Evolutionary conservation across 1,140 invertebrate genomes (phyloP).

Genomic region (Asobara japonica): DNA sequence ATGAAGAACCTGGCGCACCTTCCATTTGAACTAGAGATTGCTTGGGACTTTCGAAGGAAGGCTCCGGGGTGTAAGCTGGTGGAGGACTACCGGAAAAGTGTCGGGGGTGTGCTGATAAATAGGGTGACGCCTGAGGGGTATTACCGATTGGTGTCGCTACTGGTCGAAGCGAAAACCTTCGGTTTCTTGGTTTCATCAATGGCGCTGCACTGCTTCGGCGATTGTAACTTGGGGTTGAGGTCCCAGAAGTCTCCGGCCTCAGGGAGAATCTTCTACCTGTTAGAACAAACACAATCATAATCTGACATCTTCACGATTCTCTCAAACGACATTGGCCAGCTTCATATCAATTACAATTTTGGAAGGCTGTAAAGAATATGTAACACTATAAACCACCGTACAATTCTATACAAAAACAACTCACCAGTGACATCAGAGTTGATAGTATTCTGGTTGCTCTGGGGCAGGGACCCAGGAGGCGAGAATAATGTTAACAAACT

Average conservation of each 20-base stretch:
- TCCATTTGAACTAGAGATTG: slow-evolving; percentile 55
- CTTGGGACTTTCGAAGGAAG: slow-evolving; percentile 51
- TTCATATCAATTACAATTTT: no score
- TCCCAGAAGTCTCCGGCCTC: slow-evolving; percentile 47
- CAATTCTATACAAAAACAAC: no score
- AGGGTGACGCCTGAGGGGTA: slow-evolving; percentile 44
- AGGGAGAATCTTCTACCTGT: slow-evolving; percentile 49
- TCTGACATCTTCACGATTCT: no score
- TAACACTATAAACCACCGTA: no score
- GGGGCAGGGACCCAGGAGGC: slow-evolving; percentile 43
- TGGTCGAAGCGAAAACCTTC: slow-evolving; percentile 65
- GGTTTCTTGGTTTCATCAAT: slow-evolving; percentile 37
- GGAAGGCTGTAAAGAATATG: no score
- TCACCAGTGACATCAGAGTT: slow-evolving; percentile 36
- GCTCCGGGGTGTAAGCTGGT: slow-evolving; percentile 45
- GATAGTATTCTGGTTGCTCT: slow-evolving; percentile 52
- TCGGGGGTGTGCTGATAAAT: slow-evolving; percentile 44
- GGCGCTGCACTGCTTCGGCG: slow-evolving; percentile 45
- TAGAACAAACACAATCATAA: no score
- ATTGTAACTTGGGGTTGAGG: slow-evolving; percentile 42
- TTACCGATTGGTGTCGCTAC: slow-evolving; percentile 49
- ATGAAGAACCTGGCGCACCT: slow-evolving; percentile 49
- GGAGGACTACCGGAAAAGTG: slow-evolving; percentile 26
- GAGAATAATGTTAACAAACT: slow-evolving; percentile 62
- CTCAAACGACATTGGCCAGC: no score